These are phyloP conservation scores for Indicator indicator DNA, from an alignment of 2,113 vertebrate species.

Conservation along the genomic window DNA sequence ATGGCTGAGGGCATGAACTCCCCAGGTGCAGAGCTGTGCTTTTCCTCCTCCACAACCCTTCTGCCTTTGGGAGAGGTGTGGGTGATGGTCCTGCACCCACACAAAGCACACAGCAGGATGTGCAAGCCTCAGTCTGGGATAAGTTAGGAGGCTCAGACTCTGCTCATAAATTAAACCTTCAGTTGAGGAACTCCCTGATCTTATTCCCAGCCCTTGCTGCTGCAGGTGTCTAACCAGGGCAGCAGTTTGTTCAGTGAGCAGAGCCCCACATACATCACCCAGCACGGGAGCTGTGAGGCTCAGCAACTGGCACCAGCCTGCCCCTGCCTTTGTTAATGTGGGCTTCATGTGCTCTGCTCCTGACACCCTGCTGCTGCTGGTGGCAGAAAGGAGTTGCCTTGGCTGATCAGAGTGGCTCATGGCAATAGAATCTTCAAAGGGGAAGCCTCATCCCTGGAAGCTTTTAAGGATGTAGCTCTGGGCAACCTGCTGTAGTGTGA, in stretches of 20 bases:
- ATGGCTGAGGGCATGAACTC: neutral
- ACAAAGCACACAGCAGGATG: neutral
- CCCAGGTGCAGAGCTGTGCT: neutral
- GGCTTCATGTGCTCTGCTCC: neutral
- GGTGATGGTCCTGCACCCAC: neutral
- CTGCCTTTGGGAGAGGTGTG: neutral
- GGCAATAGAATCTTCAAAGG: neutral
- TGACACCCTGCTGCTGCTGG: neutral
- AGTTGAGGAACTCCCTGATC: constrained; percentile 32
- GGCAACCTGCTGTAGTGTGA: too few relatives aligned
- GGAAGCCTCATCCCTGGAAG: too few relatives aligned
- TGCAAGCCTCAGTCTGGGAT: neutral
- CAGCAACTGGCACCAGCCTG: neutral
- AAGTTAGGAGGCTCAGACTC: neutral
- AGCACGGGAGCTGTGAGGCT: neutral
- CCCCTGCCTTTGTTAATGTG: neutral
- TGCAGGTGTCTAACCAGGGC: neutral
- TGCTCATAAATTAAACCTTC: constrained; percentile 38
- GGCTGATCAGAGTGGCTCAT: neutral
- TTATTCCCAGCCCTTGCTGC: constrained; percentile 28
- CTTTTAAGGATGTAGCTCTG: too few relatives aligned
- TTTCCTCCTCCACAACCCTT: neutral
- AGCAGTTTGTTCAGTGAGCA: neutral
- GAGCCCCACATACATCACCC: neutral
- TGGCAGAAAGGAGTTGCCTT: neutral